phyloP scores from a whole-genome alignment of 2,888 invertebrate genomes.

The Exephanes ischioxanthus region DNA sequence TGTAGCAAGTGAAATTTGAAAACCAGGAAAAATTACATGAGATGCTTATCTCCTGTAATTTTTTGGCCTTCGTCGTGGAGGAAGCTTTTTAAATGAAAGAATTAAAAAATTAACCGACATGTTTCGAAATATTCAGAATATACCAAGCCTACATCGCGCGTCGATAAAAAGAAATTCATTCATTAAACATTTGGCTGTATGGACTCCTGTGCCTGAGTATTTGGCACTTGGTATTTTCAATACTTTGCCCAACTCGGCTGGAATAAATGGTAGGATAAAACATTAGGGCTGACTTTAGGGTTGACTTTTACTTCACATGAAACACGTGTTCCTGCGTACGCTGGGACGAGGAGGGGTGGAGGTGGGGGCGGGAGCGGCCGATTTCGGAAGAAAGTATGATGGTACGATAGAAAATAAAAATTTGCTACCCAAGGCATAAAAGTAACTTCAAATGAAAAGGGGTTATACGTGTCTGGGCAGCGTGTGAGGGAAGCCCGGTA shows the following conservation, averaged over 20 bases:
- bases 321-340: conserved; percentile 31
- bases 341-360: too few relatives aligned
- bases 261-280: neutral
- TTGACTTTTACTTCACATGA: conserved; percentile 11
- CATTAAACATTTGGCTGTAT: neutral
- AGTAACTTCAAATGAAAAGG: conserved; percentile 61
- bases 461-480: conserved; percentile 67
- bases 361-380: neutral
- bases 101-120: too few relatives aligned
- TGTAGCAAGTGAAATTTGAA: too few relatives aligned
- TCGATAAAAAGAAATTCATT: neutral
- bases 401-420: conserved; percentile 50
- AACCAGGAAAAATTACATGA: too few relatives aligned
- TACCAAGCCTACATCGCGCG: too few relatives aligned
- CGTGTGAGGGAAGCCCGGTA: conserved; percentile 5
- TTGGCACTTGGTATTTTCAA: too few relatives aligned
- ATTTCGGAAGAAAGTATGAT: conserved; percentile 17
- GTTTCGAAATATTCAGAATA: too few relatives aligned
- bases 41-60: too few relatives aligned
- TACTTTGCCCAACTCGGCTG: too few relatives aligned
- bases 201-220: too few relatives aligned
- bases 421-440: conserved; percentile 54
- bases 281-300: neutral
- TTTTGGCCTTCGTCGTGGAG: too few relatives aligned
- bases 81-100: too few relatives aligned